Percentiles rank a stretch among this genome's conserved stretches.
Conservation (phyloP, 2,113 vertebrate genomes). For the Megalops atlanticus region DNA sequence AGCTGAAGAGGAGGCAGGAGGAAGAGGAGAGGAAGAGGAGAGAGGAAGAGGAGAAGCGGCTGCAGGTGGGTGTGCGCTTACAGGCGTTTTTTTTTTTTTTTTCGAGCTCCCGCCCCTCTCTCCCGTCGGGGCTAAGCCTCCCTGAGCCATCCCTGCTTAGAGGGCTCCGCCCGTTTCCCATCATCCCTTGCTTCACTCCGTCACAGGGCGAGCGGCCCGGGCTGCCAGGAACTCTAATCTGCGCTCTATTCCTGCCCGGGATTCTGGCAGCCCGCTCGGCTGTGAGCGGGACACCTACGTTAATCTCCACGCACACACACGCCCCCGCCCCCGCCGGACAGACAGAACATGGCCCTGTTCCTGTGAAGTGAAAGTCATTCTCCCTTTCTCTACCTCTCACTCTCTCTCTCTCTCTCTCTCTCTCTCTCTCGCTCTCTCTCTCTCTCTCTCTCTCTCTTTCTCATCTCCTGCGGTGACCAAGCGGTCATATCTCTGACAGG, state of each 20-base stretch:
- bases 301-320: background rate
- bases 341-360: background rate
- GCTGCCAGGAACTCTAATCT: background rate
- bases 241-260: background rate
- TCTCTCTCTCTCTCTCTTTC: background rate
- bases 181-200: background rate
- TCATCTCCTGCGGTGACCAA: background rate
- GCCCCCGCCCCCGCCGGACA: background rate
- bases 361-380: background rate
- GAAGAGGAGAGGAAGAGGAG: slow-evolving; percentile 92
- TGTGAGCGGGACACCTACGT: background rate
- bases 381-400: background rate
- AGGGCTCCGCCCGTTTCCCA: background rate
- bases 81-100: background rate
- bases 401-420: background rate
- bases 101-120: background rate
- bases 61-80: slow-evolving; percentile 76
- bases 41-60: slow-evolving; percentile 84
- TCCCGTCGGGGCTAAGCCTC: background rate
- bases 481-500: background rate
- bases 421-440: background rate
- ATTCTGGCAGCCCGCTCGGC: background rate
- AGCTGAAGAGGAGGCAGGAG: slow-evolving; percentile 89
- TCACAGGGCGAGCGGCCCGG: background rate
- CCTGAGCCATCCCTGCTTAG: background rate